These are phyloP conservation scores for Brienomyrus brachyistius DNA, from an alignment of 2,113 vertebrate genomes.

Conservation along the genomic window DNA sequence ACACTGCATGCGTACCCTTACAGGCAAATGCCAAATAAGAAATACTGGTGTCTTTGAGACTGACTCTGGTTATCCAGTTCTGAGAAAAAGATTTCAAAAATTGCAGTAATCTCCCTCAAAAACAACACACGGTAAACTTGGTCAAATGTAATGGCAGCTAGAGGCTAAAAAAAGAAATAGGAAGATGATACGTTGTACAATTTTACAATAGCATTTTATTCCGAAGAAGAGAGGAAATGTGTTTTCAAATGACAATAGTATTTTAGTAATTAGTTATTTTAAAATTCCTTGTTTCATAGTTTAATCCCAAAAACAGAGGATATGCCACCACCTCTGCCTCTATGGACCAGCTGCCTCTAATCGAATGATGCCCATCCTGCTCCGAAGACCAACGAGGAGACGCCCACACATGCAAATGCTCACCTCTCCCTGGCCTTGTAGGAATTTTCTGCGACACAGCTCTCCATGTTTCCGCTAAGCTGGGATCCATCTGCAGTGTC, in stretches of 20 bases:
- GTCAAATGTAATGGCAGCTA: neutral
- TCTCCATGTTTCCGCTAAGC: conserved; percentile 6
- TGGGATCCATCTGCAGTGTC: conserved; percentile 20
- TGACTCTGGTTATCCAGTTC: neutral
- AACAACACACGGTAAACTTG: neutral
- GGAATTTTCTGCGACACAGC: conserved; percentile 26
- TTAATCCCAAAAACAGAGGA: neutral
- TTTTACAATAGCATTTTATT: neutral
- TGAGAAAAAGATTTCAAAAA: neutral
- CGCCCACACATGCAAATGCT: neutral
- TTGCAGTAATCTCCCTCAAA: neutral
- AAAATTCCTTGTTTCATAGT: neutral
- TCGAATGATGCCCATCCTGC: neutral
- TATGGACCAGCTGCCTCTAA: neutral
- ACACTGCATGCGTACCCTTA: neutral
- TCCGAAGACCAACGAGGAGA: neutral
- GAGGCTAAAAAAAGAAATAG: neutral
- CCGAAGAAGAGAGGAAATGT: neutral
- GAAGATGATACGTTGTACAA: neutral
- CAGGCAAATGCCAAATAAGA: neutral
- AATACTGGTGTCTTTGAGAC: neutral
- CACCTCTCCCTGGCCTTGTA: conserved; percentile 41
- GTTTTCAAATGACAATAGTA: neutral
- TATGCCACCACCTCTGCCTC: neutral
- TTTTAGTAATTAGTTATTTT: neutral